Conservation (phyloP, 2,113 vertebrate genomes). For the Chaetorhynchus papuensis region DNA sequence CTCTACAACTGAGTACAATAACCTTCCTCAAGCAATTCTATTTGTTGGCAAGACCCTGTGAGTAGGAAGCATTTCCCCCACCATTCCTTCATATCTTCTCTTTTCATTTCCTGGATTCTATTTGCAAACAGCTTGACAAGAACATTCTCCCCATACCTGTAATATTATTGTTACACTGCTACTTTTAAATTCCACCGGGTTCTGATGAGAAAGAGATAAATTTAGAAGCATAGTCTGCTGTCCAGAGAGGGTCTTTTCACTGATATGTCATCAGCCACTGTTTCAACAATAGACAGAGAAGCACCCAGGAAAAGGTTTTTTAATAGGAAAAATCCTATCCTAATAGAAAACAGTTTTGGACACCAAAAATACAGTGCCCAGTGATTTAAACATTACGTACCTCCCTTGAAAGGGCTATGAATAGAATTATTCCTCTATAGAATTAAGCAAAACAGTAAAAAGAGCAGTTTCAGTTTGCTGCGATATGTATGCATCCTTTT, state of each 20-base stretch:
- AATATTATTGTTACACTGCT: not conserved
- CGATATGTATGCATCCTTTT: not conserved
- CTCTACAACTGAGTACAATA: not conserved
- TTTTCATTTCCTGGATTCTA: not conserved
- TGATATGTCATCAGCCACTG: not conserved
- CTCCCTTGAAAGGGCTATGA: not conserved
- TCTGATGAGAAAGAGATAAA: not conserved
- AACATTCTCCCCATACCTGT: not conserved
- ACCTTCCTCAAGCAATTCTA: not conserved
- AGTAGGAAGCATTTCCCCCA: not conserved
- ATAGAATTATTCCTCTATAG: not conserved
- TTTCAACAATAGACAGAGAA: not conserved
- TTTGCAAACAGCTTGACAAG: not conserved
- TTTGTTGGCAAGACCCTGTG: not conserved
- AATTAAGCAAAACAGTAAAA: not conserved
- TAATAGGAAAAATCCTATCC: not conserved
- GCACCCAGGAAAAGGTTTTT: not conserved
- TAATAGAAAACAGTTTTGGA: not conserved
- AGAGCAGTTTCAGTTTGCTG: not conserved
- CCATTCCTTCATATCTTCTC: not conserved
- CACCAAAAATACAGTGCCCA: not conserved
- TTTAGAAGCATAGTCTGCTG: not conserved
- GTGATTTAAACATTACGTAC: not conserved
- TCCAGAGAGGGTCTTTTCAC: not conserved
- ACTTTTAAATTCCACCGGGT: not conserved